Evolutionary conservation across 2,113 vertebrate species (phyloP).

Genomic region (Platichthys flesus): DNA sequence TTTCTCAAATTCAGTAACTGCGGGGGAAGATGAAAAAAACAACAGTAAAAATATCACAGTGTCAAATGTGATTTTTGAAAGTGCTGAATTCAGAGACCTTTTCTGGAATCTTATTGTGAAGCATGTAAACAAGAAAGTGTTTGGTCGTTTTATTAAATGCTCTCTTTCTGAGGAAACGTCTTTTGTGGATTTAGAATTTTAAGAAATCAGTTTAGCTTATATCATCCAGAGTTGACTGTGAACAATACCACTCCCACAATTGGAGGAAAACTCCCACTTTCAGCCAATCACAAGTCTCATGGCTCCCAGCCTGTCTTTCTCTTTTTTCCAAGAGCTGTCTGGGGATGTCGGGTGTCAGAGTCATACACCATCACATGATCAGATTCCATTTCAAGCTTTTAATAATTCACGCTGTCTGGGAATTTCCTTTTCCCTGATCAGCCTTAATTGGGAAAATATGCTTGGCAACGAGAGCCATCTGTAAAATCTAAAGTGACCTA

Average conservation of each 20-base stretch:
- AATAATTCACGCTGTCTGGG: slow-evolving; percentile 80
- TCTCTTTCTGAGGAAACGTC: background rate
- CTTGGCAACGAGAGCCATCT: slow-evolving; percentile 74
- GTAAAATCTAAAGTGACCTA: slow-evolving; percentile 72
- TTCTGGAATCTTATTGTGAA: background rate
- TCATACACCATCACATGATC: slow-evolving; percentile 59
- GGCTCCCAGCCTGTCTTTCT: slow-evolving; percentile 1
- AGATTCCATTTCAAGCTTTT: slow-evolving; percentile 75
- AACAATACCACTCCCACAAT: slow-evolving; percentile 28
- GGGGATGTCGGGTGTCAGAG: slow-evolving; percentile 54
- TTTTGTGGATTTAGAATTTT: background rate
- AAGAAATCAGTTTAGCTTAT: background rate
- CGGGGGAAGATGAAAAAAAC: background rate
- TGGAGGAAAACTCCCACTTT: slow-evolving; percentile 56
- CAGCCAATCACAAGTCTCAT: slow-evolving; percentile 50
- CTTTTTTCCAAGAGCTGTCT: slow-evolving; percentile 35
- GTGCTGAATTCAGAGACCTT: background rate
- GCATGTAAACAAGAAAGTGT: background rate
- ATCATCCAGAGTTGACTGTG: slow-evolving; percentile 17
- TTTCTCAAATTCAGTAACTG: background rate
- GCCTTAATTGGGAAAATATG: slow-evolving; percentile 80
- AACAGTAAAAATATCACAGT: background rate
- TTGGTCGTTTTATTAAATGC: background rate
- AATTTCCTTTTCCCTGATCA: slow-evolving; percentile 74
- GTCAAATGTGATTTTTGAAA: background rate